Evolutionary conservation across 2,888 invertebrate species (phyloP).

Genomic region (Phania funesta): DNA sequence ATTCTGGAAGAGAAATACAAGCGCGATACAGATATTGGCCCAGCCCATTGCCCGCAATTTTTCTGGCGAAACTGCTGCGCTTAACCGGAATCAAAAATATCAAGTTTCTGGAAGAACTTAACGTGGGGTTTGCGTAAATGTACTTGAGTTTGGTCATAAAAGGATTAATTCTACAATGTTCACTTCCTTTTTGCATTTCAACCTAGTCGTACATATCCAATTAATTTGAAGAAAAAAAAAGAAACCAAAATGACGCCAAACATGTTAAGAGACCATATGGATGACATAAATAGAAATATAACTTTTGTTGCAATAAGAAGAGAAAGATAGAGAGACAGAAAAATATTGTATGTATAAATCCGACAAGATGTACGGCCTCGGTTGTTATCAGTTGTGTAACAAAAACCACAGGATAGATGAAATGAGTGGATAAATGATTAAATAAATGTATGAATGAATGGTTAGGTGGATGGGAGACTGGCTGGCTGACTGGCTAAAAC

Average conservation of each 20-base stretch:
- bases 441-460: not conserved
- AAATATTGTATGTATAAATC: not conserved
- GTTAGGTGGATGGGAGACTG: not conserved
- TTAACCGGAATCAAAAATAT: too few species aligned
- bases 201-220: not conserved
- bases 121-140: too few species aligned
- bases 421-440: not conserved
- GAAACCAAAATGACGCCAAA: conserved; percentile 62
- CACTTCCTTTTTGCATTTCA: not conserved
- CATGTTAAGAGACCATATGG: conserved; percentile 55
- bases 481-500: not conserved
- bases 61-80: too few species aligned
- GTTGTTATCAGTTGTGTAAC: conserved; percentile 30
- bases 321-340: not conserved
- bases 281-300: conserved; percentile 4
- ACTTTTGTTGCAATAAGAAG: not conserved
- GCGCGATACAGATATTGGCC: too few species aligned
- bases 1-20: too few species aligned
- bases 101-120: too few species aligned
- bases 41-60: too few species aligned
- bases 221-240: conserved; percentile 8
- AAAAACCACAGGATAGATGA: conserved; percentile 39
- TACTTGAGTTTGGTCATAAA: not conserved
- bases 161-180: not conserved
- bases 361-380: not conserved